phyloP scores from a whole-genome alignment of 2,797 vertebrate genomes.

The Pantherophis vulpinus region DNA sequence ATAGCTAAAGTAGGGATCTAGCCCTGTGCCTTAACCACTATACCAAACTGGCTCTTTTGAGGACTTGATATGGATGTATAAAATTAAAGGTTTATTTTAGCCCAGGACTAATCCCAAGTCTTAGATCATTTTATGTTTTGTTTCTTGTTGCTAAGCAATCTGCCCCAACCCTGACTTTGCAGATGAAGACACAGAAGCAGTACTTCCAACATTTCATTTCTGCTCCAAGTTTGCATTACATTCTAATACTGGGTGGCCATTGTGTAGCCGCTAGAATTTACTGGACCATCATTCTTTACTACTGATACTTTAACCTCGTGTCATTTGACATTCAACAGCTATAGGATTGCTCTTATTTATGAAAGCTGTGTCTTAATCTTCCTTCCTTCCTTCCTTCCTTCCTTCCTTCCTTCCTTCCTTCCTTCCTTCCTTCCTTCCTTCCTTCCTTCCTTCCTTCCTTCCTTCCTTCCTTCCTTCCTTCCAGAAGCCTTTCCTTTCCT shows the following conservation, averaged over 20 bases:
- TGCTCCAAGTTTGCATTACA: not conserved
- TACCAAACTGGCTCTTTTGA: not conserved
- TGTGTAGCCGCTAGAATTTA: not conserved
- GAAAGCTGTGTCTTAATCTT: not conserved
- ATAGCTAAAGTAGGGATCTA: too few species aligned
- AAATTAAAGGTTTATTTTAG: not conserved
- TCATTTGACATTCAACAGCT: not conserved
- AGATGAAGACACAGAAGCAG: not conserved
- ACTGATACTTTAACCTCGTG: not conserved
- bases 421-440: not conserved
- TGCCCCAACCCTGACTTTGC: not conserved
- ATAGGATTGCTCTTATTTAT: not conserved
- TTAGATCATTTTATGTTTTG: not conserved
- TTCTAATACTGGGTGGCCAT: not conserved
- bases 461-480: not conserved
- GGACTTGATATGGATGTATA: not conserved
- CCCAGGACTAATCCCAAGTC: not conserved
- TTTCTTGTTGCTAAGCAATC: not conserved
- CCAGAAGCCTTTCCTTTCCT: not conserved
- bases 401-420: not conserved
- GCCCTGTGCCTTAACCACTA: not conserved
- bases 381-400: too few species aligned
- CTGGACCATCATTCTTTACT: not conserved
- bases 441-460: not conserved
- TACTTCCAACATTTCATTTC: not conserved